Conservation (phyloP, 2,888 invertebrate genomes). For the Apodemia mormo region DNA sequence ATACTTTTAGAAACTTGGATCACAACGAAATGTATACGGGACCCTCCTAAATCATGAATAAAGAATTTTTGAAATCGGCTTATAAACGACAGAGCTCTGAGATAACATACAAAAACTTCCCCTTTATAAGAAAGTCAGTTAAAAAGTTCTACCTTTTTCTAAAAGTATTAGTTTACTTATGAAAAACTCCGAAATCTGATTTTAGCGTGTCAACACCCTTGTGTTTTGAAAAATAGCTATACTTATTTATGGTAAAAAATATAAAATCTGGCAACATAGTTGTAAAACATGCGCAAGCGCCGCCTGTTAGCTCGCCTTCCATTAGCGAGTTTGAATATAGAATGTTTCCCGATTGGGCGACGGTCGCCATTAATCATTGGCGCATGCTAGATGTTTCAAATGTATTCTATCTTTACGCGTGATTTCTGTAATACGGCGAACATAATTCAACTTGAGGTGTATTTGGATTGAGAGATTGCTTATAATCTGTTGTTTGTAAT, state of each 20-base stretch:
- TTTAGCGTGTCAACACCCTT: not conserved
- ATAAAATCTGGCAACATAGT: conserved; percentile 46
- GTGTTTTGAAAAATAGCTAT: not conserved
- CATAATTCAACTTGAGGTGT: conserved; percentile 27
- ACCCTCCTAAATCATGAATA: too few relatives aligned
- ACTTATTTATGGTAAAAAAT: conserved; percentile 21
- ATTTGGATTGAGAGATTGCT: conserved; percentile 19
- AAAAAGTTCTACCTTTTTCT: too few relatives aligned
- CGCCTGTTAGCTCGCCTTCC: conserved; percentile 65
- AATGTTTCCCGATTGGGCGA: conserved; percentile 62
- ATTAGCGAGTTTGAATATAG: conserved; percentile 77
- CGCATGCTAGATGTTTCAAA: conserved; percentile 48
- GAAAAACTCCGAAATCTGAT: not conserved
- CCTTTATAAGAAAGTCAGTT: too few relatives aligned
- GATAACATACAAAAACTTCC: too few relatives aligned
- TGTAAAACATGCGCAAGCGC: conserved; percentile 62
- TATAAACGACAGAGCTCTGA: too few relatives aligned
- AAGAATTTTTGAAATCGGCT: too few relatives aligned
- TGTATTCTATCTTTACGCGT: conserved; percentile 39
- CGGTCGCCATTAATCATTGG: conserved; percentile 66
- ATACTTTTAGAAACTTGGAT: too few relatives aligned
- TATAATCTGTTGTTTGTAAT: conserved; percentile 15
- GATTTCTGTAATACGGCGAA: conserved; percentile 32
- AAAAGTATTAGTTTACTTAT: too few relatives aligned
- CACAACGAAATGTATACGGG: too few relatives aligned